Conservation (phyloP, 2,888 invertebrate species). For the Drosophila mettleri region DNA sequence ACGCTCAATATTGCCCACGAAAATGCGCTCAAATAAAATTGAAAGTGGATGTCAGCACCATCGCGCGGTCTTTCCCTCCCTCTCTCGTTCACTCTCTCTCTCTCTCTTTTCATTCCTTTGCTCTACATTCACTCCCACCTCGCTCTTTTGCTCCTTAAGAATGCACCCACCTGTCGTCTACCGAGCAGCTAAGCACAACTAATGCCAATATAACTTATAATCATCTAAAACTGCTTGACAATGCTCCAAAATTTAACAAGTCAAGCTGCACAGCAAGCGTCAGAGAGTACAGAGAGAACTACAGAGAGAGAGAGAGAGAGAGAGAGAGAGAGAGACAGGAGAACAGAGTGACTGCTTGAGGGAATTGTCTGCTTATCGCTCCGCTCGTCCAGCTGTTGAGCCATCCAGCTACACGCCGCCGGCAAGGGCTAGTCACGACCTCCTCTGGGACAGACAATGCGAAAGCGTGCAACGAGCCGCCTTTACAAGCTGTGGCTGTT, state of each 20-base stretch:
- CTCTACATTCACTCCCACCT: not conserved
- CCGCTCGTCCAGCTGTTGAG: constrained; percentile 55
- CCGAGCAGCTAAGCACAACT: constrained; percentile 38
- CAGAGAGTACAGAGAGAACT: too few relatives aligned
- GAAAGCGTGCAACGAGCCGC: constrained; percentile 54
- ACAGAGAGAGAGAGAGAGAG: not conserved
- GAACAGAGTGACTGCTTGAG: constrained; percentile 8
- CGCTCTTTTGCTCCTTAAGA: constrained; percentile 1
- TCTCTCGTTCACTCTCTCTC: not conserved
- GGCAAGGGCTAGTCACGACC: constrained; percentile 64
- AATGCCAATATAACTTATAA: constrained; percentile 63
- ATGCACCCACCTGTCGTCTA: constrained; percentile 57
- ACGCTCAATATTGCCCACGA: constrained; percentile 59
- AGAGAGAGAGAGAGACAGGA: not conserved
- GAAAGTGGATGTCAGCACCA: constrained; percentile 63
- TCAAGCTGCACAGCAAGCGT: constrained; percentile 35
- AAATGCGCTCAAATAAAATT: constrained; percentile 69
- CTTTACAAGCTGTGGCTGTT: constrained; percentile 24
- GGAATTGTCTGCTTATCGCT: constrained; percentile 42
- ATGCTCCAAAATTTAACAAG: constrained; percentile 59
- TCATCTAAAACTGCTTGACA: constrained; percentile 48
- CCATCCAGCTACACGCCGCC: constrained; percentile 51
- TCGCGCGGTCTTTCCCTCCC: not conserved
- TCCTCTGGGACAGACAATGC: constrained; percentile 40
- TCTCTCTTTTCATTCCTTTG: constrained; percentile 10